These are phyloP conservation scores for Tetrao urogallus DNA, from an alignment of 2,113 vertebrate genomes.

Conservation along the genomic window DNA sequence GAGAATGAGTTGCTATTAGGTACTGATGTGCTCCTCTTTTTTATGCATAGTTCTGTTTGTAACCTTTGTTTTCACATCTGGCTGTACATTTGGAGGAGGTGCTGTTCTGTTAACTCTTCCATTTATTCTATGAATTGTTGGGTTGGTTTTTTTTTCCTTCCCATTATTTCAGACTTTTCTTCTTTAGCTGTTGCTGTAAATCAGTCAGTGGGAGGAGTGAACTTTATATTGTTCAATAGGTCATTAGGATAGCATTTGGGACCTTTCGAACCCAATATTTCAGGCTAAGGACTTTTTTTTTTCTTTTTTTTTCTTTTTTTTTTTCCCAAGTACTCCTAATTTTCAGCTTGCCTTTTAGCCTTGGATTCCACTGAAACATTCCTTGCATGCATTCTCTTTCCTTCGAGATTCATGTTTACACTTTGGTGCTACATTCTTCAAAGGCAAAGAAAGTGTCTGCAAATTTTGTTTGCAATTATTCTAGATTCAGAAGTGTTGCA, in stretches of 20 bases:
- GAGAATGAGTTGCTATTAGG: neutral
- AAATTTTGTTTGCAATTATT: neutral
- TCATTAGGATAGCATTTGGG: neutral
- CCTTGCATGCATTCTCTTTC: rapidly evolving
- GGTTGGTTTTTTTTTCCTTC: neutral
- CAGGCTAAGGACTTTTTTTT: neutral
- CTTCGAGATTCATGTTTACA: constrained; percentile 13
- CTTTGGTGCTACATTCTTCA: neutral
- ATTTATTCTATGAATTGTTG: neutral
- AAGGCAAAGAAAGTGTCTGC: neutral
- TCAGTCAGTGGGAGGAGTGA: neutral
- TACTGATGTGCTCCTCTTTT: neutral
- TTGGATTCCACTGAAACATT: neutral
- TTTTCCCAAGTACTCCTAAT: neutral
- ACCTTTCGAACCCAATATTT: neutral
- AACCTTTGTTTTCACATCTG: constrained; percentile 18
- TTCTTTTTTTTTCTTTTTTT: no score
- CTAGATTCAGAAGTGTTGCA: neutral
- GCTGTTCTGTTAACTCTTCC: neutral
- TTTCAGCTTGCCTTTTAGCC: neutral
- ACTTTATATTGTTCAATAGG: neutral
- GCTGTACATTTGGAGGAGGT: neutral
- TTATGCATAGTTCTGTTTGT: constrained; percentile 28
- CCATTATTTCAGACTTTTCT: neutral
- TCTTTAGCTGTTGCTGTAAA: neutral